Evolutionary conservation across 2,797 vertebrate species (phyloP).

Genomic region (Antennarius maculatus): DNA sequence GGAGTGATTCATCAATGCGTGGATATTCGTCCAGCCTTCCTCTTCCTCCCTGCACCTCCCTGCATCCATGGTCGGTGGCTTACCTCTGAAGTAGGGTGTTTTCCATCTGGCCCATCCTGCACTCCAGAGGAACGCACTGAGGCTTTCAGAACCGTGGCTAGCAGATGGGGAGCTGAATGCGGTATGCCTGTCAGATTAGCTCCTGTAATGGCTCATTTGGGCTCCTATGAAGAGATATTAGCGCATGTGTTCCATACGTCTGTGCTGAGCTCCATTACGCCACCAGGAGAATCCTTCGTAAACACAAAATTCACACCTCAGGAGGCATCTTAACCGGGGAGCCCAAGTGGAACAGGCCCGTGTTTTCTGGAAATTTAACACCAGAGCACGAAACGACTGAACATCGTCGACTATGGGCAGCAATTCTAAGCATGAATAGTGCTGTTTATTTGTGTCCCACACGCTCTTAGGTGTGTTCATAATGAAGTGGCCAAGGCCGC

Average conservation of each 20-base stretch:
- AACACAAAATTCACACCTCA: conserved; percentile 68
- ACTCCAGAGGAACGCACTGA: conserved; percentile 71
- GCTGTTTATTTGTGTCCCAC: conserved; percentile 57
- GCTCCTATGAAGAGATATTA: conserved; percentile 84
- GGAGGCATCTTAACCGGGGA: conserved; percentile 57
- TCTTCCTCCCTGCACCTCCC: conserved; percentile 38
- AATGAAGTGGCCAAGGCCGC: conserved; percentile 61
- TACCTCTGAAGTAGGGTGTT: conserved; percentile 67
- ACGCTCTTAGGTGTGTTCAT: conserved; percentile 49
- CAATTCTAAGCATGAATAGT: conserved; percentile 47
- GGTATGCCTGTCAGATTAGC: conserved; percentile 81
- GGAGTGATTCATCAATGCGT: conserved; percentile 33
- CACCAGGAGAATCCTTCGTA: conserved; percentile 66
- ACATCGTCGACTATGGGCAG: conserved; percentile 43
- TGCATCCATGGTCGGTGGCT: conserved; percentile 68
- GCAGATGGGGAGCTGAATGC: conserved; percentile 81
- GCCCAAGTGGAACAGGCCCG: conserved; percentile 48
- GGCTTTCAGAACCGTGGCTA: conserved; percentile 65
- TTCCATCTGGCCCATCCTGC: conserved; percentile 79
- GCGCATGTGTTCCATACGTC: conserved; percentile 83
- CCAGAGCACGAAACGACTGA: conserved; percentile 32
- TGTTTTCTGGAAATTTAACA: conserved; percentile 45
- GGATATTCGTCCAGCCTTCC: conserved; percentile 20
- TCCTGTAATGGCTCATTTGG: conserved; percentile 83
- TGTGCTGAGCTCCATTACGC: conserved; percentile 73